Percentiles rank a stretch among this genome's conserved stretches.
Evolutionary conservation across 2,888 invertebrate genomes (phyloP).

Genomic region (Anthophora plumipes): DNA sequence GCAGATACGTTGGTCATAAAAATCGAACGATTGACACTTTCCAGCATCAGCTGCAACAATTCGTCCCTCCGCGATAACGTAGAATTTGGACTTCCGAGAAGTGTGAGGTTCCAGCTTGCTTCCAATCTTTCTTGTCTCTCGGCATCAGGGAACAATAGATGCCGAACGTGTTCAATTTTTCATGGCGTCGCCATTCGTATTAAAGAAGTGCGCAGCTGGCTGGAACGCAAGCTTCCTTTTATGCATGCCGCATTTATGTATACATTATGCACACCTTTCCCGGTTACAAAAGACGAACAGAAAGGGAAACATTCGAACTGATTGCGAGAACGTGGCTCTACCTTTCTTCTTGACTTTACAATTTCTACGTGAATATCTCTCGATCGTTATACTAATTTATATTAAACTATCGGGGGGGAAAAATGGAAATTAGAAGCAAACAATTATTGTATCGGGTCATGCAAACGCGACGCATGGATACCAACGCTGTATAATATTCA

Average conservation of each 20-base stretch:
- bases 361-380: too few relatives aligned
- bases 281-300: constrained; percentile 1
- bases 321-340: neutral
- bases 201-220: constrained; percentile 46
- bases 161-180: constrained; percentile 74
- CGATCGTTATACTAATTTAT: neutral
- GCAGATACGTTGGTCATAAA: too few relatives aligned
- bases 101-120: constrained; percentile 4
- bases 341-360: neutral
- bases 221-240: constrained; percentile 42
- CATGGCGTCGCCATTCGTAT: constrained; percentile 64
- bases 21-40: too few relatives aligned
- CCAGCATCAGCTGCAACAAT: neutral
- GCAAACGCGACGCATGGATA: too few relatives aligned
- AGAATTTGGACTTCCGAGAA: constrained; percentile 48
- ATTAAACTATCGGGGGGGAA: neutral
- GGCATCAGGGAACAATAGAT: constrained; percentile 66
- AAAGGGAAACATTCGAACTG: neutral
- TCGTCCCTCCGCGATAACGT: constrained; percentile 31
- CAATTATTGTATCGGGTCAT: too few relatives aligned
- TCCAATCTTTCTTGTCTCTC: constrained; percentile 33
- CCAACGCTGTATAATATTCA: too few relatives aligned
- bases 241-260: constrained; percentile 55
- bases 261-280: constrained; percentile 6
- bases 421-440: neutral